Conservation (phyloP, 2,113 vertebrate species). For the Carassius auratus region DNA sequence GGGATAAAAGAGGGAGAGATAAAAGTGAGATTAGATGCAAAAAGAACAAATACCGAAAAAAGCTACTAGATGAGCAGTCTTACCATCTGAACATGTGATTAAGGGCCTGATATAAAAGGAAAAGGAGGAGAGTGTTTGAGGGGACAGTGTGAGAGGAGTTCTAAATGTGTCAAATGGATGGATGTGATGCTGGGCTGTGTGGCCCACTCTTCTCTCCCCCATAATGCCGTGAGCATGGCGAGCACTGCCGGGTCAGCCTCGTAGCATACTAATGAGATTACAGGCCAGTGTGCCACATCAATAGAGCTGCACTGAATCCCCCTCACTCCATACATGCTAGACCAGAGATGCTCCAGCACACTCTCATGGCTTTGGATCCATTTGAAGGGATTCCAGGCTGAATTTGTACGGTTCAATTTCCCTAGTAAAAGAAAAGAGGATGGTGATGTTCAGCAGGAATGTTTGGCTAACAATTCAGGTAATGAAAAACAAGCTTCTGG, state of each 20-base stretch:
- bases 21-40: constrained; percentile 35
- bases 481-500: not conserved
- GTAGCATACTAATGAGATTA: constrained; percentile 61
- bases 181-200: constrained; percentile 50
- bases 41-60: constrained; percentile 6
- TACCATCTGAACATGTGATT: not conserved
- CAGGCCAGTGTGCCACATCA: constrained; percentile 54
- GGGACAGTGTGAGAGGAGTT: constrained; percentile 46
- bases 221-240: constrained; percentile 54
- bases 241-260: constrained; percentile 47
- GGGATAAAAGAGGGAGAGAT: not conserved
- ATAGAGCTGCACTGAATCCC: constrained; percentile 22
- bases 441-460: constrained; percentile 9
- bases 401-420: not conserved
- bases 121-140: constrained; percentile 29
- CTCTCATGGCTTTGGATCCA: not conserved
- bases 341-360: not conserved
- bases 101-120: not conserved
- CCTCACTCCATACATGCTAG: constrained; percentile 55
- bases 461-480: constrained; percentile 7
- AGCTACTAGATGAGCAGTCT: not conserved
- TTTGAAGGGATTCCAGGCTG: constrained; percentile 5
- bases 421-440: constrained; percentile 5
- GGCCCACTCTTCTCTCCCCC: constrained; percentile 52
- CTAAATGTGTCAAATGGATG: constrained; percentile 57